Conservation (phyloP, 2,113 vertebrate genomes). For the Vanacampus margaritifer region DNA sequence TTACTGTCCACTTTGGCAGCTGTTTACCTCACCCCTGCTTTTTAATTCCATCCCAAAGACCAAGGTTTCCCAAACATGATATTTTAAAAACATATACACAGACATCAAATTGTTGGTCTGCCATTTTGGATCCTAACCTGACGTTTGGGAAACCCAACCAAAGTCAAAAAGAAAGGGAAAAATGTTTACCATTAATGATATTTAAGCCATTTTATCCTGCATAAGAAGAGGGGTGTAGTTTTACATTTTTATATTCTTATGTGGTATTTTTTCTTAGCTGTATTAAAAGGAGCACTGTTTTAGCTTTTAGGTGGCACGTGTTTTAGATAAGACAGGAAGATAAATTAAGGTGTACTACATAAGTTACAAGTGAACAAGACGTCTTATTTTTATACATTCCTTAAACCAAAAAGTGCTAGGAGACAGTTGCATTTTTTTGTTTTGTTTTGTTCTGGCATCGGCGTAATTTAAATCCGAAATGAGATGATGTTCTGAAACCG, state of each 20-base stretch:
- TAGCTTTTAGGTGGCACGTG: constrained; percentile 51
- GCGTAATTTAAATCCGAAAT: constrained; percentile 56
- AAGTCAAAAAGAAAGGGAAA: not conserved
- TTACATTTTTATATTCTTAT: constrained; percentile 67
- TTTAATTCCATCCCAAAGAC: constrained; percentile 38
- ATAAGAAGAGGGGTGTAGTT: constrained; percentile 37
- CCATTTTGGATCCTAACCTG: not conserved
- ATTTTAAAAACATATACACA: not conserved
- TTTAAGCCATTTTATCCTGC: constrained; percentile 60
- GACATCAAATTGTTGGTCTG: not conserved
- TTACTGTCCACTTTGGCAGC: constrained; percentile 78
- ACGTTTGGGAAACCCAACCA: not conserved
- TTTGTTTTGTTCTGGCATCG: constrained; percentile 20
- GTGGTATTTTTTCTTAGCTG: constrained; percentile 53
- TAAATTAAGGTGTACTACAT: constrained; percentile 17
- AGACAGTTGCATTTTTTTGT: constrained; percentile 36
- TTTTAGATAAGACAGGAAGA: constrained; percentile 16
- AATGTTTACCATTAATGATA: constrained; percentile 70
- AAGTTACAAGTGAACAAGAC: constrained; percentile 27
- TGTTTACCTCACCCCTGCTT: constrained; percentile 60
- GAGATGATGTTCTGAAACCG: constrained; percentile 51
- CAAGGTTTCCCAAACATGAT: constrained; percentile 32
- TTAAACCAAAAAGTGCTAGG: constrained; percentile 40
- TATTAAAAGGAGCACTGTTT: constrained; percentile 70
- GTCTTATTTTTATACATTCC: constrained; percentile 77